Conservation (phyloP, 2,888 invertebrate species). For the Tanaodytes sp. region DNA sequence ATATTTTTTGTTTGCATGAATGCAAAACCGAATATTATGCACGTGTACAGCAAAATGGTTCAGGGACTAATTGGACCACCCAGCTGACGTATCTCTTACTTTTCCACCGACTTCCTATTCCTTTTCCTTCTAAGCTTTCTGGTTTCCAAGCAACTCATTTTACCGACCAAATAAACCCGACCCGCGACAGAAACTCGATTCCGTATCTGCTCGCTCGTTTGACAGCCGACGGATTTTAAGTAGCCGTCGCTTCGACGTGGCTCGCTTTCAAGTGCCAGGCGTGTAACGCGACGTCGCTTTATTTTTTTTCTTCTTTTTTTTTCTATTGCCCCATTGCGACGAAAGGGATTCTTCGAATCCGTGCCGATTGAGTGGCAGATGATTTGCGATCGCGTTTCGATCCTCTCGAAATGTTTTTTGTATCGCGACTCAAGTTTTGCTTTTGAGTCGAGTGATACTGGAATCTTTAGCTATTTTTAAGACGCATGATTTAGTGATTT, state of each 20-base stretch:
- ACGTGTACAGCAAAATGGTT: too few species aligned
- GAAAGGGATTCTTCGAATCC: conserved; percentile 35
- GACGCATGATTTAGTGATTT: too few species aligned
- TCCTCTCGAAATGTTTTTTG: neutral
- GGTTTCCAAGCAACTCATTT: conserved; percentile 34
- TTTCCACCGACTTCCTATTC: conserved; percentile 39
- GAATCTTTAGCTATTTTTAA: too few species aligned
- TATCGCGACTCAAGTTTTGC: conserved; percentile 17
- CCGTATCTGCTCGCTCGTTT: conserved; percentile 25
- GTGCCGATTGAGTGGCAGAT: conserved; percentile 26
- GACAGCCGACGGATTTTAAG: conserved; percentile 33
- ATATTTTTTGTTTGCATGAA: too few species aligned
- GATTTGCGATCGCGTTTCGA: conserved; percentile 28
- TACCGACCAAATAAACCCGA: conserved; percentile 56
- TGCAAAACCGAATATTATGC: too few species aligned
- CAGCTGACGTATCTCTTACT: conserved; percentile 60
- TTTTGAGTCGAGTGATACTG: too few species aligned
- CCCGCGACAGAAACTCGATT: conserved; percentile 41
- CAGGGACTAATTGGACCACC: conserved; percentile 74
- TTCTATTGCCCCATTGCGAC: conserved; percentile 7
- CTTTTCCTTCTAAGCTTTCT: conserved; percentile 42
- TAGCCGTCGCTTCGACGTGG: conserved; percentile 37
- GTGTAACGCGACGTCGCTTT: conserved; percentile 15
- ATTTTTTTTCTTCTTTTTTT: too few species aligned
- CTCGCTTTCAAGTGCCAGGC: conserved; percentile 28